Percentiles rank a stretch among this genome's conserved stretches.
Conservation (phyloP, 2,797 vertebrate genomes). For the Gallinago nigripennis region DNA sequence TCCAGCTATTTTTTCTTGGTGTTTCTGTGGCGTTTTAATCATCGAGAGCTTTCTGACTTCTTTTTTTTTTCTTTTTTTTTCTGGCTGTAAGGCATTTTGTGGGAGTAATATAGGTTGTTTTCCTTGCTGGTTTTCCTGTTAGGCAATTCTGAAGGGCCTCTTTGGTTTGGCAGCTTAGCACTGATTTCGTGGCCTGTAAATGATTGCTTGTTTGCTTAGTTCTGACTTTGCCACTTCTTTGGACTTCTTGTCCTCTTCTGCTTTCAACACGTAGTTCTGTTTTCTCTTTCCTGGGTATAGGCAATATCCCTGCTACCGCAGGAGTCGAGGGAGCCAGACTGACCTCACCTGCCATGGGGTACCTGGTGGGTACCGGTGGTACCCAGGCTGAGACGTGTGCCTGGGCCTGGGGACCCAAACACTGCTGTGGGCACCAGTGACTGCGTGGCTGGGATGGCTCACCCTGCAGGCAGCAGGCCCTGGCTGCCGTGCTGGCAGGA, state of each 20-base stretch:
- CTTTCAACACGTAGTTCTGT: not conserved
- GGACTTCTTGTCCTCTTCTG: not conserved
- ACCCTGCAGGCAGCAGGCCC: not conserved
- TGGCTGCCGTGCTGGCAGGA: not conserved
- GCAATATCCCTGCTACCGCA: accelerated
- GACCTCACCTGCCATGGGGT: not conserved
- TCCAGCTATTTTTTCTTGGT: conserved; percentile 44
- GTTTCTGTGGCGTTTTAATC: conserved; percentile 59
- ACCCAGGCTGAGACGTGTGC: accelerated
- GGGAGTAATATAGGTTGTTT: conserved; percentile 48
- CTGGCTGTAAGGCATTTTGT: conserved; percentile 44
- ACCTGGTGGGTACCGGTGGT: too few relatives aligned
- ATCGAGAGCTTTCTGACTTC: conserved; percentile 19
- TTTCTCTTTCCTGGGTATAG: not conserved
- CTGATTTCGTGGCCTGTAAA: conserved; percentile 48
- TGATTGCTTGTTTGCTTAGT: conserved; percentile 30
- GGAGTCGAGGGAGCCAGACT: accelerated
- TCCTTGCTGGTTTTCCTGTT: conserved; percentile 64
- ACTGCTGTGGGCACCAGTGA: not conserved
- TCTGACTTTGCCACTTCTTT: conserved; percentile 36
- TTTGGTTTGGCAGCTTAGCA: conserved; percentile 54
- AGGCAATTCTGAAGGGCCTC: conserved; percentile 43
- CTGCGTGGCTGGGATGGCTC: not conserved
- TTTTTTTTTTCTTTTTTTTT: conserved; percentile 29
- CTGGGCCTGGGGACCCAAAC: accelerated